These are phyloP conservation scores for Anoplolepis gracilipes DNA, from an alignment of 1,140 invertebrate genomes.

Conservation along the genomic window DNA sequence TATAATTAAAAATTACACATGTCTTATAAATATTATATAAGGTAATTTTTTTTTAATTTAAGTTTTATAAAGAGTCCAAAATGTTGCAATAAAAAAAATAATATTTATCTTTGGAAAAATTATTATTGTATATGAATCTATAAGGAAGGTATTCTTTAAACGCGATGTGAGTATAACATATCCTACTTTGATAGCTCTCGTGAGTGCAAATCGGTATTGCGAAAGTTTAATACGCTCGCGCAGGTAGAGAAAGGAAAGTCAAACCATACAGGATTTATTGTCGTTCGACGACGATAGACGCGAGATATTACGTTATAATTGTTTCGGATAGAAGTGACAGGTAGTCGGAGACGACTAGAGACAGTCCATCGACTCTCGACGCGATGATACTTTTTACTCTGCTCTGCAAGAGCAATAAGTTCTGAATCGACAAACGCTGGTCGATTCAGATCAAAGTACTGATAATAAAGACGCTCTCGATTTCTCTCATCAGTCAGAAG, in stretches of 20 bases:
- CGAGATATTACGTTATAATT: conserved; percentile 61
- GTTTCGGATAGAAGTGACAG: conserved; percentile 46
- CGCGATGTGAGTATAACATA: not conserved
- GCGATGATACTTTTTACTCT: conserved; percentile 26
- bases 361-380: conserved; percentile 7
- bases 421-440: conserved; percentile 38
- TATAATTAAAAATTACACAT: not conserved
- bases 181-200: conserved; percentile 2
- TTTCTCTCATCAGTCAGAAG: conserved; percentile 21
- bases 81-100: not conserved
- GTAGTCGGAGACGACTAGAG: conserved; percentile 21
- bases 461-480: conserved; percentile 61
- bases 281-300: conserved; percentile 21
- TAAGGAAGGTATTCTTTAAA: not conserved
- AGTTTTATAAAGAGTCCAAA: not conserved
- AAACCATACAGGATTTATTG: conserved; percentile 54
- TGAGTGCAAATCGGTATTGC: not conserved
- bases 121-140: not conserved
- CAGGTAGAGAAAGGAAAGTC: conserved; percentile 7
- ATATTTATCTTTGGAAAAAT: not conserved
- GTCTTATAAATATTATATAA: not conserved
- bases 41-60: not conserved
- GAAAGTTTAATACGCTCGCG: conserved; percentile 9
- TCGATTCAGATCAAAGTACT: conserved; percentile 48
- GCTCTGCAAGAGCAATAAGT: conserved; percentile 11